Conservation (phyloP, 2,888 invertebrate genomes). For the Germaria angustata region DNA sequence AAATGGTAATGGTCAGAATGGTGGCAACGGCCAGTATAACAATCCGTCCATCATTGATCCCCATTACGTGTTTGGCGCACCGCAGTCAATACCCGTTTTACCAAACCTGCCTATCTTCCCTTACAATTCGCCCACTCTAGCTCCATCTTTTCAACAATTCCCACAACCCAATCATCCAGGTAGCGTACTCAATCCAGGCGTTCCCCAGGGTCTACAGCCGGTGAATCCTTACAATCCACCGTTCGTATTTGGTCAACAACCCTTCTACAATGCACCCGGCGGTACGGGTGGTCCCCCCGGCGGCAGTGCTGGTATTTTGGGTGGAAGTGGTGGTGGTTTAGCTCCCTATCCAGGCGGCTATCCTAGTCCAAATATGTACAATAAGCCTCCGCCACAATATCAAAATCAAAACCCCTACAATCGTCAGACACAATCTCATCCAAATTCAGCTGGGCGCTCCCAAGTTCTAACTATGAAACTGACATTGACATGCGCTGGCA, state of each 20-base stretch:
- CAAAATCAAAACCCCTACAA: constrained; percentile 79
- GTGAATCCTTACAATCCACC: constrained; percentile 79
- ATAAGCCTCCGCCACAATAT: constrained; percentile 79
- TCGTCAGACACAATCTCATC: constrained; percentile 78
- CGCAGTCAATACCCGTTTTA: constrained; percentile 77
- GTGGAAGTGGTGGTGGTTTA: constrained; percentile 73
- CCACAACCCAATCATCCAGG: constrained; percentile 80
- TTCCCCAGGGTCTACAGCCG: constrained; percentile 77
- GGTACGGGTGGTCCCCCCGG: constrained; percentile 79
- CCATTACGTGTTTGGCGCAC: constrained; percentile 79
- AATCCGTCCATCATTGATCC: constrained; percentile 80
- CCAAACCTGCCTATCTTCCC: constrained; percentile 79
- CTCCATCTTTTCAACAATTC: constrained; percentile 79
- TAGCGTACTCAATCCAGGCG: constrained; percentile 78
- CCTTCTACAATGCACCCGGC: constrained; percentile 75
- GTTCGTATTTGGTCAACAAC: constrained; percentile 79
- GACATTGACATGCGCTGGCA: constrained; percentile 10
- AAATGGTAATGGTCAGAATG: constrained; percentile 68
- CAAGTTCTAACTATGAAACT: constrained; percentile 31
- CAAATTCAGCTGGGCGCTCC: constrained; percentile 47
- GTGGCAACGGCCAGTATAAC: constrained; percentile 63
- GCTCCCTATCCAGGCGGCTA: constrained; percentile 75
- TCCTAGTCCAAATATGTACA: constrained; percentile 78
- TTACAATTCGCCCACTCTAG: constrained; percentile 77
- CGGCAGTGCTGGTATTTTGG: constrained; percentile 73